These are phyloP conservation scores for Drosophila sucinea DNA, from an alignment of 1,140 invertebrate genomes.

Conservation along the genomic window DNA sequence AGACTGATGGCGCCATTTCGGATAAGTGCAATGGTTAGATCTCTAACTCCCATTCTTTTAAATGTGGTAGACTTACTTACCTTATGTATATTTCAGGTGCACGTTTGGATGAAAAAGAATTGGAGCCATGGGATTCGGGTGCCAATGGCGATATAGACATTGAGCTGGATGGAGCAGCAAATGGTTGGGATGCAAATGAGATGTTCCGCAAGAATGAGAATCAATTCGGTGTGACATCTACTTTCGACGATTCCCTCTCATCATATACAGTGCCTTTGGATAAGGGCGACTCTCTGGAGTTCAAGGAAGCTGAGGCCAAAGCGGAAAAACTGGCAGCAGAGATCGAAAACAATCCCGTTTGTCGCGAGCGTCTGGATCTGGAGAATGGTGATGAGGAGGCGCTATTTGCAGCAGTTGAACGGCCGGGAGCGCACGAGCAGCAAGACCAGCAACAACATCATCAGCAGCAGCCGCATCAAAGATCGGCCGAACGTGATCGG, in stretches of 20 bases:
- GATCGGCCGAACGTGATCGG: slow-evolving; percentile 45
- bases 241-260: slow-evolving; percentile 92
- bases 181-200: slow-evolving; percentile 97
- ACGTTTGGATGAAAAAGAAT: slow-evolving; percentile 88
- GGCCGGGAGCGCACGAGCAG: slow-evolving; percentile 63
- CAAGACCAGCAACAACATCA: slow-evolving; percentile 12
- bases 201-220: slow-evolving; percentile 97
- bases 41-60: not conserved
- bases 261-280: slow-evolving; percentile 95
- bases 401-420: slow-evolving; percentile 89
- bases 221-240: slow-evolving; percentile 93
- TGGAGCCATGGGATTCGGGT: slow-evolving; percentile 94
- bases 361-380: slow-evolving; percentile 91
- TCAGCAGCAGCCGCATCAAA: slow-evolving; percentile 51
- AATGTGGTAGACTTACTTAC: not conserved
- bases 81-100: slow-evolving; percentile 68
- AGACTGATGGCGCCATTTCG: slow-evolving; percentile 91
- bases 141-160: slow-evolving; percentile 86
- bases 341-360: slow-evolving; percentile 93
- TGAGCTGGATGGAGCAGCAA: slow-evolving; percentile 88
- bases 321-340: slow-evolving; percentile 94
- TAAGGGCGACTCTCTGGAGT: slow-evolving; percentile 93
- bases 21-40: slow-evolving; percentile 86
- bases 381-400: slow-evolving; percentile 96
- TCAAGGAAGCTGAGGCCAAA: slow-evolving; percentile 91